Base-by-base conservation (phyloP, 2,113 vertebrate species). In the Merops nubicus region DNA sequence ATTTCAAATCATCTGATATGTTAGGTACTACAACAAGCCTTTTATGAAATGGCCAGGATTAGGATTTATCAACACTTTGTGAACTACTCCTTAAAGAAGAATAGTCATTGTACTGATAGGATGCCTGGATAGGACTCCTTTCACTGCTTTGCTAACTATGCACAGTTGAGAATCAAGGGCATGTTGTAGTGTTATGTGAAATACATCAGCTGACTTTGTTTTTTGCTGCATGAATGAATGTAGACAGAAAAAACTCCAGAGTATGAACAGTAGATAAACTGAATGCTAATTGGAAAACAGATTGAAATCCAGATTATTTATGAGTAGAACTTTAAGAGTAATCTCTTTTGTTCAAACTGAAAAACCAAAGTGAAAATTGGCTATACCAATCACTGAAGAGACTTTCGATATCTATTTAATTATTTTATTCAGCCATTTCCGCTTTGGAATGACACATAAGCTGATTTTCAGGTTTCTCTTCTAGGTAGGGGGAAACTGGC, bases 181-280 rank as follows among this genome's bases (percentile, higher is more conserved):
- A 31, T 14, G 75, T 47, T 31, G 83, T 19, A 45, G 54, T 8
- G 59, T 21, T 83, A 38, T 1, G 1, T 85, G 82, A 75, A 90
- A 56, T 65, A 36, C 36, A 53, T 93, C 86, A 86, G 68, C 79
- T 96, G 92, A 86, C 63, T 4, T 43, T 83, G 93, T 29, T 88
- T 89, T 92, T 91, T 85, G 43, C 70, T 85, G 75, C 72, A 42
- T 83, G 79, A 88, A 76, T 88, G 28, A 85, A 77, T 62, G 85
- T 45, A 65, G 76, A 88, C 54, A 73, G 80, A 90, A 88, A 88
- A 81, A 59, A 1, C 43, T 54, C 14, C 25, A 38, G 36, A 36
- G 28, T 67, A 63, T 11, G 42, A 86, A 21, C n/a, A 92, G 72
- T 10, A 63, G 68, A 51, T 83, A 75, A 89, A 94, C 40, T 64